Conservation (phyloP, 2,888 invertebrate species). For the Hydrotaea diabolus region DNA sequence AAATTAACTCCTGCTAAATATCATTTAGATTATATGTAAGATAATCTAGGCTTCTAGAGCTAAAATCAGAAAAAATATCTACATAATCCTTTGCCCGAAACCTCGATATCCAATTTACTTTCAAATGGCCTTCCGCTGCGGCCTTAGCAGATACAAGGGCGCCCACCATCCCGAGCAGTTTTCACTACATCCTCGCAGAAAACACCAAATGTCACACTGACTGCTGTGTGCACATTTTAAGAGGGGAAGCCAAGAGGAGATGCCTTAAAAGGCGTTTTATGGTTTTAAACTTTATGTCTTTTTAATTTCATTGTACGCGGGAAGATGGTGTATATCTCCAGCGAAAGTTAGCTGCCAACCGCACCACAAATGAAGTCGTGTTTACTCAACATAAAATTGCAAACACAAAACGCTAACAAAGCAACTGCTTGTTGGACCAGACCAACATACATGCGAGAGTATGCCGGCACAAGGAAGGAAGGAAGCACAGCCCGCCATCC, state of each 20-base stretch:
- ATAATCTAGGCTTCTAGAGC: too few relatives aligned
- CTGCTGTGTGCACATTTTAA: background rate
- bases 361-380: constrained; percentile 33
- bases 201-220: background rate
- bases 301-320: constrained; percentile 12
- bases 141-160: background rate
- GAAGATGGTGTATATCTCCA: background rate
- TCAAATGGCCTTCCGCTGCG: too few relatives aligned
- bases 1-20: too few relatives aligned
- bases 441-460: background rate
- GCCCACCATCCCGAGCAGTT: background rate
- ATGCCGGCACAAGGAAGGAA: background rate
- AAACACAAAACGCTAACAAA: constrained; percentile 11
- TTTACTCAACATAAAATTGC: constrained; percentile 19
- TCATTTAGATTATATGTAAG: too few relatives aligned
- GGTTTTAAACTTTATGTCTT: constrained; percentile 12
- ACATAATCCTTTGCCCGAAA: too few relatives aligned
- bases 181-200: background rate
- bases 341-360: background rate
- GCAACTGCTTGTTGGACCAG: background rate
- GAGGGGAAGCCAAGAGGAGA: background rate
- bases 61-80: too few relatives aligned
- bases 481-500: background rate
- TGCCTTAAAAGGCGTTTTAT: constrained; percentile 5
- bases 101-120: too few relatives aligned